These are phyloP conservation scores for Caradrina clavipalpis DNA, from an alignment of 2,888 invertebrate genomes.

Conservation along the genomic window DNA sequence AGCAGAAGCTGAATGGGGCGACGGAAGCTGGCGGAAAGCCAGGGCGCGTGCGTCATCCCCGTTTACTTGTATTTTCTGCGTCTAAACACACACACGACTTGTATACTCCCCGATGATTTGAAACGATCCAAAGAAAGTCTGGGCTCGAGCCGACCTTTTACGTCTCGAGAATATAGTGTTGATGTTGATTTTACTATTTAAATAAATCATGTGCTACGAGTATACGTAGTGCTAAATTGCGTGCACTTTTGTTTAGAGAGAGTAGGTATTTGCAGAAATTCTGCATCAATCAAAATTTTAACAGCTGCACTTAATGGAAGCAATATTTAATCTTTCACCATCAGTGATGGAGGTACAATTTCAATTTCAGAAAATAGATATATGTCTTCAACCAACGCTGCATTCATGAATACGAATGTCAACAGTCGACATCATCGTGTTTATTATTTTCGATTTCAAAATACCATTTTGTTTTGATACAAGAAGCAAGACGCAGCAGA, in stretches of 20 bases:
- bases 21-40: constrained; percentile 85
- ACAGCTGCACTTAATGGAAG: not conserved
- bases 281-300: constrained; percentile 13
- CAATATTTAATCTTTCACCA: not conserved
- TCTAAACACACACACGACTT: constrained; percentile 71
- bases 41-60: constrained; percentile 83
- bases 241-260: not conserved
- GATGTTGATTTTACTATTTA: constrained; percentile 17
- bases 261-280: not conserved
- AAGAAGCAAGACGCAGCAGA: constrained; percentile 21
- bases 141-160: constrained; percentile 22
- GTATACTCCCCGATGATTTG: constrained; percentile 41
- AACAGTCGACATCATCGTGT: constrained; percentile 24
- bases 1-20: constrained; percentile 84
- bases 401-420: constrained; percentile 10
- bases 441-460: constrained; percentile 48
- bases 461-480: constrained; percentile 49
- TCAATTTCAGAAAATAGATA: not conserved
- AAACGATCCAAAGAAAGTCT: constrained; percentile 45
- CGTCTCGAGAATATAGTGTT: constrained; percentile 15
- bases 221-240: constrained; percentile 1
- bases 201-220: constrained; percentile 8
- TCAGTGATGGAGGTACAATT: constrained; percentile 3
- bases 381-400: constrained; percentile 5
- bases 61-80: constrained; percentile 76